Evolutionary conservation across 2,888 invertebrate species (phyloP), one percentile per base, ranked within the genome.

Genomic region (Drosophila conformis): DNA sequence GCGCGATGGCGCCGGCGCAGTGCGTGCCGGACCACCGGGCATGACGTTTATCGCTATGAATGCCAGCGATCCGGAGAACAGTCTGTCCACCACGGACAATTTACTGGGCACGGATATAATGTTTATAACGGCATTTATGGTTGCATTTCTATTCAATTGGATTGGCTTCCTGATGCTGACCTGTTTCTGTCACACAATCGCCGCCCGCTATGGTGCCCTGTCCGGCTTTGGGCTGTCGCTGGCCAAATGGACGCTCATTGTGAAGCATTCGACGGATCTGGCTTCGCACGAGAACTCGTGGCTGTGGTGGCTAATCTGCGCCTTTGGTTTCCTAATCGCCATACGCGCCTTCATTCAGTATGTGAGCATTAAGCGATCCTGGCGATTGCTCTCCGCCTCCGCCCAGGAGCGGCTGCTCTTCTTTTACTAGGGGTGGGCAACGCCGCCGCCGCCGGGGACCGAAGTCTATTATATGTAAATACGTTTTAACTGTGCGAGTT

Each of bases 121-220:
- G 96, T 98, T 98, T 93, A 95, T 98, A 82, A 97, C 97, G 74
- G 97, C 98, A 48, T 98, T 98, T 94, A 95, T 98, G 97, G 98
- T 98, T 93, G 97, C 98, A 85, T 98, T 98, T 94, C 95, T 98
- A 57, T 98, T 98, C 94, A 98, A 98, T 94, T 98, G 98, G 98
- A 92, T 98, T 91, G 98, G 98, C 18, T 98, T 98, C 93, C 94
- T 98, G 83, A 94, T 98, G 91, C 94, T 98, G 83, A 97, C 98
- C 95, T 98, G 98, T 91, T 97, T 98, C 94, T 98, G 98, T 91
- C 98, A 98, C 93, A 98, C 98, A 59, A 97, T 98, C 89, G 98
- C 98, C 46, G 97, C 97, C 36, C 95, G 98, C 85, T 98, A 98
- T 93, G 98, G 98, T 33, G 98, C 98, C 2, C 94, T 98, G 57